Conservation (phyloP, 2,797 vertebrate species). For the Loris lydekkerianus region DNA sequence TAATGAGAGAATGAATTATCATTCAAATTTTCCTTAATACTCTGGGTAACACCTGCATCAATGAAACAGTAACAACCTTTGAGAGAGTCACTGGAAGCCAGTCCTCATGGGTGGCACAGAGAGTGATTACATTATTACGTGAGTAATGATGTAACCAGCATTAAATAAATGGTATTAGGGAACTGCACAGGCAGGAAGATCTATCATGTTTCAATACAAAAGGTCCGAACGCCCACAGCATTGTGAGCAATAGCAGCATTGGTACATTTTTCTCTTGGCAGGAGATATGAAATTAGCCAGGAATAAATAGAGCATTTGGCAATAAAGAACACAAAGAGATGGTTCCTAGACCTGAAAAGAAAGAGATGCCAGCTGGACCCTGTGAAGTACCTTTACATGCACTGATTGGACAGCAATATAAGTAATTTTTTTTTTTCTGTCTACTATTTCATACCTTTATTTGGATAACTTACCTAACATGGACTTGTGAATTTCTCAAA, state of each 20-base stretch:
- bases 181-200: conserved; percentile 44
- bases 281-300: conserved; percentile 51
- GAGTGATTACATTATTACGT: conserved; percentile 69
- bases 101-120: not conserved
- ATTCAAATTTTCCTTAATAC: conserved; percentile 41
- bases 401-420: not conserved
- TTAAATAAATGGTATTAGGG: conserved; percentile 66
- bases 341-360: not conserved
- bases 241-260: conserved; percentile 46
- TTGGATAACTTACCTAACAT: not conserved
- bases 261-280: conserved; percentile 55
- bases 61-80: conserved; percentile 30
- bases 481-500: conserved; percentile 31
- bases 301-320: conserved; percentile 22
- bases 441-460: conserved; percentile 33
- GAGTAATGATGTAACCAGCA: conserved; percentile 67
- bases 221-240: conserved; percentile 1
- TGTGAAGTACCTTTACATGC: not conserved
- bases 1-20: conserved; percentile 19
- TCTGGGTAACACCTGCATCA: not conserved
- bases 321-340: conserved; percentile 20
- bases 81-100: conserved; percentile 55
- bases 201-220: conserved; percentile 46
- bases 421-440: not conserved
- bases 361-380: not conserved